A percentile compares a stretch with the other conserved stretches of the same genome.
These are phyloP conservation scores for Microdon myrmicae DNA, from an alignment of 2,888 invertebrate genomes.

Conservation along the genomic window DNA sequence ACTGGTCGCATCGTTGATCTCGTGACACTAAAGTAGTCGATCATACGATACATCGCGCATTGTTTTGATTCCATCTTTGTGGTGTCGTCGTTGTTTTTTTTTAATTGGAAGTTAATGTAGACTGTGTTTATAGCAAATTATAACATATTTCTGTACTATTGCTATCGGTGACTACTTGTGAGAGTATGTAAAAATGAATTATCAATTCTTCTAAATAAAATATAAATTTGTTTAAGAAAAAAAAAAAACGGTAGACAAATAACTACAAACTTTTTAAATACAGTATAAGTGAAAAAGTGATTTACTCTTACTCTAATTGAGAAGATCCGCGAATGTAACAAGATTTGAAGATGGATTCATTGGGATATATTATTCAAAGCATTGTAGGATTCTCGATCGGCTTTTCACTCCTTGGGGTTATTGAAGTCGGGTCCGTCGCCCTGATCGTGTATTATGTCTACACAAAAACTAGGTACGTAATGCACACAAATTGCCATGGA, in stretches of 20 bases:
- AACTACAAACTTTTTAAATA: too few relatives aligned
- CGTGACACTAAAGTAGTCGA: constrained; percentile 27
- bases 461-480: constrained; percentile 63
- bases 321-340: constrained; percentile 19
- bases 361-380: constrained; percentile 60
- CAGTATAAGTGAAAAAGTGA: constrained; percentile 4
- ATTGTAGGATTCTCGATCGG: constrained; percentile 58
- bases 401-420: constrained; percentile 62
- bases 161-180: too few relatives aligned
- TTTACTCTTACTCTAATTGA: constrained; percentile 6
- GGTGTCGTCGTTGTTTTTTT: constrained; percentile 15
- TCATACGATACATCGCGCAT: constrained; percentile 50
- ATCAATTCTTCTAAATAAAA: constrained; percentile 35
- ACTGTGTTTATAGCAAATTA: too few relatives aligned
- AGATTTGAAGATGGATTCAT: constrained; percentile 54
- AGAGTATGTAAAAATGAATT: constrained; percentile 37
- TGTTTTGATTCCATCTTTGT: constrained; percentile 24
- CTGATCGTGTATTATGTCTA: constrained; percentile 64
- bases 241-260: too few relatives aligned
- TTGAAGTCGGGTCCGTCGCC: constrained; percentile 63
- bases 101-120: too few relatives aligned
- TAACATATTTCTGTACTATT: too few relatives aligned
- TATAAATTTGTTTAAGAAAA: constrained; percentile 12
- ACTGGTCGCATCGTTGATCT: constrained; percentile 37
- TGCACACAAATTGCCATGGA: too few relatives aligned